phyloP scores from a whole-genome alignment of 2,113 vertebrate species.

The Motacilla tschutschensis region DNA sequence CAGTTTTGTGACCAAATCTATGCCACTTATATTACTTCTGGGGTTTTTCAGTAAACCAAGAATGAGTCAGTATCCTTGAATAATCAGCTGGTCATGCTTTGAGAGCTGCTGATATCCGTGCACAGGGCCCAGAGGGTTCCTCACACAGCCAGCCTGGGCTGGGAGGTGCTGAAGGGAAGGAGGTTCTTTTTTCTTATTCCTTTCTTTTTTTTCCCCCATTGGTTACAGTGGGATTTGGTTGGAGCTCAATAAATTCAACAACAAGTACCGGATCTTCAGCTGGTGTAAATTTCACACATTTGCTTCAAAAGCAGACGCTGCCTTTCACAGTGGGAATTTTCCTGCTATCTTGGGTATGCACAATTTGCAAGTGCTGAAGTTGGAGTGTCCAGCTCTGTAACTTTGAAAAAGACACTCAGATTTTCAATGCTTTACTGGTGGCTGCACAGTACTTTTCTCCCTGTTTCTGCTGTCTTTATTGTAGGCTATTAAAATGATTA shows the following conservation, averaged over 20 bases:
- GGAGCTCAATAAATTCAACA: constrained; percentile 42
- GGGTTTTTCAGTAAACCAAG: constrained; percentile 6
- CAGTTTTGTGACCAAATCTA: not conserved
- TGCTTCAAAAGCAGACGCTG: constrained; percentile 33
- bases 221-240: constrained; percentile 36
- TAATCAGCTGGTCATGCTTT: constrained; percentile 34
- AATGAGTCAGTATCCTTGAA: not conserved
- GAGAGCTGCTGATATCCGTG: not conserved
- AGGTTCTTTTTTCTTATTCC: not conserved
- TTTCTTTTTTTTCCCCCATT: not conserved
- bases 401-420: not conserved
- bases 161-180: not conserved
- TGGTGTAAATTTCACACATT: constrained; percentile 53
- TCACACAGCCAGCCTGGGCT: not conserved
- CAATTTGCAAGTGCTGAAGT: constrained; percentile 21
- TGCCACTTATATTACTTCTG: not conserved
- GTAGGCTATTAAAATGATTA: not conserved
- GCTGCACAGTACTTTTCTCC: not conserved
- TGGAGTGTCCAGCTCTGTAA: not conserved
- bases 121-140: constrained; percentile 1
- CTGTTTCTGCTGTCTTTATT: not conserved
- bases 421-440: not conserved
- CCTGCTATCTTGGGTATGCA: constrained; percentile 11
- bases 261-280: constrained; percentile 7
- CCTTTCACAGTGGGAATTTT: constrained; percentile 43